phyloP scores from a whole-genome alignment of 2,113 vertebrate species.

The Sterna hirundo region DNA sequence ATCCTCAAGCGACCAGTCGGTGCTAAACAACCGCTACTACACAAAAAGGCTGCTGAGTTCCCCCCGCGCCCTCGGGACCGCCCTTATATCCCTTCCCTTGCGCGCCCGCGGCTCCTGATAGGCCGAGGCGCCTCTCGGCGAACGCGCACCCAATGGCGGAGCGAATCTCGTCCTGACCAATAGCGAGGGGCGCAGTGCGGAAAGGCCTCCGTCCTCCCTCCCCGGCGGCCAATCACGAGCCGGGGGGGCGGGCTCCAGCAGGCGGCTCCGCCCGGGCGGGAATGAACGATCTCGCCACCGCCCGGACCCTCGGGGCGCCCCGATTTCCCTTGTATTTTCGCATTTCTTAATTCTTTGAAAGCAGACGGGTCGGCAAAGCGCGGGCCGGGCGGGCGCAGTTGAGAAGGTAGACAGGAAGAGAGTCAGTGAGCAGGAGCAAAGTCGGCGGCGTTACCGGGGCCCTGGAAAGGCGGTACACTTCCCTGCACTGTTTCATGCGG shows the following conservation, averaged over 20 bases:
- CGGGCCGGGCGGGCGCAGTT: too few relatives aligned
- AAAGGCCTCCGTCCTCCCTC: background rate
- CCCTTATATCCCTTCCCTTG: background rate
- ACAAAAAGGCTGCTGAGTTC: accelerated
- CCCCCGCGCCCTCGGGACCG: background rate
- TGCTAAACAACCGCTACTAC: accelerated
- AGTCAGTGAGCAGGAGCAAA: background rate
- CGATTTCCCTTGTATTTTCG: too few relatives aligned
- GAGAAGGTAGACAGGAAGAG: background rate
- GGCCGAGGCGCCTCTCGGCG: background rate
- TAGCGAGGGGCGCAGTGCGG: background rate
- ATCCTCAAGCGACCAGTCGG: too few relatives aligned
- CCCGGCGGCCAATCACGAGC: background rate
- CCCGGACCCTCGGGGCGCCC: too few relatives aligned
- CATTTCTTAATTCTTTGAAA: background rate
- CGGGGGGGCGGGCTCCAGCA: background rate
- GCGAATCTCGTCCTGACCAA: background rate
- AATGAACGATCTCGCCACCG: accelerated
- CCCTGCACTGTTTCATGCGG: background rate
- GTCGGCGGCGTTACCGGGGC: too few relatives aligned
- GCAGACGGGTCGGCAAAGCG: background rate
- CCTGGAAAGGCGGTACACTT: too few relatives aligned
- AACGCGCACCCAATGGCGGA: background rate
- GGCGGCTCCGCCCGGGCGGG: accelerated
- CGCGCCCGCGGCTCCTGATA: background rate